These are phyloP conservation scores for Leistus spinibarbis DNA, from an alignment of 2,888 invertebrate species.

Conservation along the genomic window DNA sequence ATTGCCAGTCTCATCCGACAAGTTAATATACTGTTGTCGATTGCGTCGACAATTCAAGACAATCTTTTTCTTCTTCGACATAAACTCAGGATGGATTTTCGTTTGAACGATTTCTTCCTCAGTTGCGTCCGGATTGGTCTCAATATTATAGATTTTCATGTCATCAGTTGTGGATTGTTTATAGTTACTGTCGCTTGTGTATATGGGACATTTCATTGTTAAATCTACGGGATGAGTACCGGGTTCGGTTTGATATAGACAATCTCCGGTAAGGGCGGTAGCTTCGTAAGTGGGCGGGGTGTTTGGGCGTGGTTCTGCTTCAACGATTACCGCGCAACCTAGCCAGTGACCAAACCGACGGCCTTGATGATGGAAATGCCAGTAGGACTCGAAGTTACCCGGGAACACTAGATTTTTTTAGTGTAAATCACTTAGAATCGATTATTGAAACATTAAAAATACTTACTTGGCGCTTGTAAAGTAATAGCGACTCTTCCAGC, in stretches of 20 bases:
- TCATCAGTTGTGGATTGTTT: slow-evolving; percentile 19
- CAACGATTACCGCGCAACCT: slow-evolving; percentile 54
- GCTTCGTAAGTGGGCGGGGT: not conserved
- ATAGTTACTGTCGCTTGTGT: slow-evolving; percentile 7
- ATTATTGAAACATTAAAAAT: not conserved
- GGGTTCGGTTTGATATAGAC: slow-evolving; percentile 10
- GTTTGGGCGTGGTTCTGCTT: slow-evolving; percentile 44
- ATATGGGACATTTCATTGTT: slow-evolving; percentile 22
- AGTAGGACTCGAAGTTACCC: slow-evolving; percentile 57
- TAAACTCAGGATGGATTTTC: not conserved
- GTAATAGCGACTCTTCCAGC: slow-evolving; percentile 51
- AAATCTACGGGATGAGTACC: slow-evolving; percentile 23
- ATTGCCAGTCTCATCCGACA: not conserved
- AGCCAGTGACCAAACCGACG: slow-evolving; percentile 57
- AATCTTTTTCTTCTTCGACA: not conserved
- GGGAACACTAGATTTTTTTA: slow-evolving; percentile 46
- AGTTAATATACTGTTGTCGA: not conserved
- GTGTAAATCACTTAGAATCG: not conserved
- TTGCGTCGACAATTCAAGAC: not conserved
- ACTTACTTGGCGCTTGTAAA: slow-evolving; percentile 54
- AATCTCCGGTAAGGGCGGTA: not conserved
- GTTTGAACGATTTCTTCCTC: not conserved
- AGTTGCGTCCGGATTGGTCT: slow-evolving; percentile 12
- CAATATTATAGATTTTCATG: slow-evolving; percentile 21
- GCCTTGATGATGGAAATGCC: slow-evolving; percentile 56